phyloP scores from a whole-genome alignment of 2,888 invertebrate species.

The Zootermopsis nevadensis region DNA sequence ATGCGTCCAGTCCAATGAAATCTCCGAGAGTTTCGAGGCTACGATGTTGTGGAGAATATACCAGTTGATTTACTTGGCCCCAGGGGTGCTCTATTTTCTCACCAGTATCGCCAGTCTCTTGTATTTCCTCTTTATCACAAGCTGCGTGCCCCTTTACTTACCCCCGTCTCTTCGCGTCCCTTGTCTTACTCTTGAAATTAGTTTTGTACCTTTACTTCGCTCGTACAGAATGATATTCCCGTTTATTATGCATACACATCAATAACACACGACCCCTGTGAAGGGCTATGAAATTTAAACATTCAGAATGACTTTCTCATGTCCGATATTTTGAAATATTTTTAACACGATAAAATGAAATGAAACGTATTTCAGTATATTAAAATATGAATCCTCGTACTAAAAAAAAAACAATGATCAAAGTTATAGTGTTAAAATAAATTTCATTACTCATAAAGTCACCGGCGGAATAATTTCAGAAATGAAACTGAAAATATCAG shows the following conservation, averaged over 20 bases:
- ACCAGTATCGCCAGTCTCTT: constrained; percentile 20
- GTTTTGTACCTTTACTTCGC: background rate
- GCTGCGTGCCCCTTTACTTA: background rate
- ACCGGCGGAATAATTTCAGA: no score
- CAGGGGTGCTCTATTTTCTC: constrained; percentile 25
- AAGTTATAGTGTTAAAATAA: no score
- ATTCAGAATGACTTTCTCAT: no score
- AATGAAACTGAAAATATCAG: no score
- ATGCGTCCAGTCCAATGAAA: background rate
- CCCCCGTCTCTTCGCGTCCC: background rate
- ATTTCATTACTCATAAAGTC: no score
- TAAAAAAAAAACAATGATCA: no score
- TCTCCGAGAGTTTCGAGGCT: background rate
- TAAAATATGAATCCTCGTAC: no score
- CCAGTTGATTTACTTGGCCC: constrained; percentile 17
- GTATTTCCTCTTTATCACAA: constrained; percentile 24
- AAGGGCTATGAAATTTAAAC: no score
- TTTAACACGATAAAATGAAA: no score
- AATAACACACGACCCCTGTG: background rate
- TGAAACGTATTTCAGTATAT: no score
- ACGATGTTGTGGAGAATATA: background rate
- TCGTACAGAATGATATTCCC: background rate
- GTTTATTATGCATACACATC: background rate
- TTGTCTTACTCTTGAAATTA: constrained; percentile 18
- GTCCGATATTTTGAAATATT: no score